These are phyloP conservation scores for Apotomis capreana DNA, from an alignment of 2,888 invertebrate species.

Conservation along the genomic window DNA sequence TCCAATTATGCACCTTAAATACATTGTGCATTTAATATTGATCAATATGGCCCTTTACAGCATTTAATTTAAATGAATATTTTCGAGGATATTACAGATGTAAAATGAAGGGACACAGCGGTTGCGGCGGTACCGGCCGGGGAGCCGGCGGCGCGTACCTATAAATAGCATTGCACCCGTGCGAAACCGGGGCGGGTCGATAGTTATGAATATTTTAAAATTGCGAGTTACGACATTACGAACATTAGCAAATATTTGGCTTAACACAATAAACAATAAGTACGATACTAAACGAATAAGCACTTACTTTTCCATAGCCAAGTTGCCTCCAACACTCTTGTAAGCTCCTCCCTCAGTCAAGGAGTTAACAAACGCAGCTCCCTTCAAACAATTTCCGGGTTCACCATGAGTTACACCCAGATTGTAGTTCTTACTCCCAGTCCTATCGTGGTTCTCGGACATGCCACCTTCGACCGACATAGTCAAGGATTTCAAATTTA, in stretches of 20 bases:
- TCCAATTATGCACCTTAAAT: no score
- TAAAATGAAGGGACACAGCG: no score
- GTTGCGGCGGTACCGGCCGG: no score
- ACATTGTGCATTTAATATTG: no score
- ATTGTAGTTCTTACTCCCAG: conserved; percentile 26
- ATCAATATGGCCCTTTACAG: no score
- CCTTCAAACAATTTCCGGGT: conserved; percentile 21
- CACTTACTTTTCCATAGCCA: conserved; percentile 35
- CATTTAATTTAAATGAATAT: no score
- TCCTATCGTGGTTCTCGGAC: conserved; percentile 30
- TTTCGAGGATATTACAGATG: no score
- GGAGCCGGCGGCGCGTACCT: no score
- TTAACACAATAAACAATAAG: not conserved
- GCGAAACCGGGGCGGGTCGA: no score
- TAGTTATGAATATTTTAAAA: no score
- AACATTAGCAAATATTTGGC: not conserved
- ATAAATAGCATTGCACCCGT: no score
- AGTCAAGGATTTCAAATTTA: not conserved
- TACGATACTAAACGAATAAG: not conserved
- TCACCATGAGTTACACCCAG: conserved; percentile 18
- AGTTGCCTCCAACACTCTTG: conserved; percentile 30
- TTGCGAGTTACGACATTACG: no score
- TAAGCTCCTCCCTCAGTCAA: conserved; percentile 27
- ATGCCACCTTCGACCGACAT: conserved; percentile 30
- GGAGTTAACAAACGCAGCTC: conserved; percentile 19